phyloP scores from a whole-genome alignment of 1,140 invertebrate genomes.

The Solenopsis invicta region DNA sequence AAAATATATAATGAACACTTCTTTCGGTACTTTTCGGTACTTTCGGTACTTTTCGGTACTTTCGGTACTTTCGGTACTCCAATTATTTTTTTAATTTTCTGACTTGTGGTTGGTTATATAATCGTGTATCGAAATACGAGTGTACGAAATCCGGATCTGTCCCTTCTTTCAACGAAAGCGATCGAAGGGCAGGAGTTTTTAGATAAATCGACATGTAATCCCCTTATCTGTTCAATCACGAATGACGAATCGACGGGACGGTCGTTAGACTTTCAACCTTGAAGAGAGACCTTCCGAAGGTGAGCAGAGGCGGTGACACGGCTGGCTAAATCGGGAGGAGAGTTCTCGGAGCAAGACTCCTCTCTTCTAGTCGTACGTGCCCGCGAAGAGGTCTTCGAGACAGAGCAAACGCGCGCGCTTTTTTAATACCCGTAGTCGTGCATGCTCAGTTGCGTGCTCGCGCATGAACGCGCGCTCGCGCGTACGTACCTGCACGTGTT shows the following conservation, averaged over 20 bases:
- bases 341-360: constrained; percentile 77
- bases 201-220: constrained; percentile 42
- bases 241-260: constrained; percentile 53
- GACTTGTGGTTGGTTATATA: neutral
- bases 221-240: constrained; percentile 45
- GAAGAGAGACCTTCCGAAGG: constrained; percentile 79
- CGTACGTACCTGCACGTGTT: constrained; percentile 70
- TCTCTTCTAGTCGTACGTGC: constrained; percentile 74
- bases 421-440: constrained; percentile 67
- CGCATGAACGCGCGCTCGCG: constrained; percentile 57
- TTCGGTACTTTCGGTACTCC: too few relatives aligned
- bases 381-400: constrained; percentile 75
- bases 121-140: neutral
- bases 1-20: neutral
- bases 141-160: neutral
- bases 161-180: neutral
- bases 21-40: too few relatives aligned
- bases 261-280: constrained; percentile 75
- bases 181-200: neutral
- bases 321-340: constrained; percentile 73
- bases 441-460: constrained; percentile 56
- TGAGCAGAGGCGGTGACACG: constrained; percentile 68
- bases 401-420: constrained; percentile 72
- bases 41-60: too few relatives aligned
- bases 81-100: neutral